Conservation (phyloP, 2,113 vertebrate genomes). For the Sturnira hondurensis region DNA sequence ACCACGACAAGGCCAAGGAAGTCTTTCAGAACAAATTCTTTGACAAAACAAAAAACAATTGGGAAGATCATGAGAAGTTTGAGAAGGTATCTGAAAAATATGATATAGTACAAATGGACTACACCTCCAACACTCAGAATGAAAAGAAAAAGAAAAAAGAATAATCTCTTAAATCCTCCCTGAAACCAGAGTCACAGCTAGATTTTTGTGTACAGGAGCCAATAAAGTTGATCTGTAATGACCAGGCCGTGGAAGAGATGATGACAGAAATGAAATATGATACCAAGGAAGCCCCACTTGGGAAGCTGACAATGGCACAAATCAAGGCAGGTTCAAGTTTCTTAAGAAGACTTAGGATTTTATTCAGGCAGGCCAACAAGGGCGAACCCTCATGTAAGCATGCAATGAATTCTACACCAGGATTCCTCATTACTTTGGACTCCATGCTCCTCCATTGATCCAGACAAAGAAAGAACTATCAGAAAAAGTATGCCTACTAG, state of each 20-base stretch:
- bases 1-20: slow-evolving; percentile 88
- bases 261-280: slow-evolving; percentile 96
- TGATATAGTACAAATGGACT: slow-evolving; percentile 90
- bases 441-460: slow-evolving; percentile 88
- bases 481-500: slow-evolving; percentile 87
- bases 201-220: slow-evolving; percentile 85
- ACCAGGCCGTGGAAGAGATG: slow-evolving; percentile 92
- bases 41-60: slow-evolving; percentile 92
- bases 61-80: slow-evolving; percentile 83
- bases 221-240: slow-evolving; percentile 88
- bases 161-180: not conserved
- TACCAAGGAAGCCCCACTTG: slow-evolving; percentile 89
- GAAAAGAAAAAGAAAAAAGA: slow-evolving; percentile 53
- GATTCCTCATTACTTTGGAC: slow-evolving; percentile 92
- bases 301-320: slow-evolving; percentile 90
- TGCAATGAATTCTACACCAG: slow-evolving; percentile 95
- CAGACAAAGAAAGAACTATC: slow-evolving; percentile 85
- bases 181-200: slow-evolving; percentile 78
- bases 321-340: slow-evolving; percentile 87
- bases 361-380: slow-evolving; percentile 81
- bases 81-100: slow-evolving; percentile 91
- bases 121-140: slow-evolving; percentile 59
- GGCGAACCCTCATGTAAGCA: slow-evolving; percentile 83
- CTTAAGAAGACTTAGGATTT: slow-evolving; percentile 88
- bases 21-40: slow-evolving; percentile 90